Base-by-base conservation (phyloP, 2,113 vertebrate genomes). In the Paramisgurnus dabryanus region DNA sequence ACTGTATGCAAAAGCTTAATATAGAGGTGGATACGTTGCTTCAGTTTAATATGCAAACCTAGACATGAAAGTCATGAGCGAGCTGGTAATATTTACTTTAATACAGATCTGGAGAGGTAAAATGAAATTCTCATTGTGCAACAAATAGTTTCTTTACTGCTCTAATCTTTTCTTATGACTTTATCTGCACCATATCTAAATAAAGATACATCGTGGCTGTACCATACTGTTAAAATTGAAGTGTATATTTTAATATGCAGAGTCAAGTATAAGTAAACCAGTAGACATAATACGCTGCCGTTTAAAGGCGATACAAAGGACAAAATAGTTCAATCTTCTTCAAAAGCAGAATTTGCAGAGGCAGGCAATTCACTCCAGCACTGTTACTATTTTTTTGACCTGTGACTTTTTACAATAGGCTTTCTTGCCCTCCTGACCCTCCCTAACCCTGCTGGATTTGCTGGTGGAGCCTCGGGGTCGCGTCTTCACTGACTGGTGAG, bases 1-100 rank as follows among this genome's bases (percentile, higher is more conserved):
- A 79, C 76, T 78, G 55, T 47, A 34, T 82, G 76, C 64, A 61
- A 79, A 69, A 39, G 64, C 60, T 66, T 65, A 78, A 76, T 82
- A 80, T 67, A 82, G 82, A 81, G 67, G 67, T 78, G 69, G 80
- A 65, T 17, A 76, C 76, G 82, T 83, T 82, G 63, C 69, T 69
- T 82, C 70, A 81, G 78, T 85, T 89, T 89, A 82, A 87, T 88
- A 80, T 80, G 65, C 72, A 80, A 66, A 78, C 63, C 78, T 57
- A 80, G 72, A 67, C 74, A 83, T 27, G 11, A 79, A 68, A 68
- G 45, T 55, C 78, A 55, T 55, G 49, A 22, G 76, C 67, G 45
- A 58, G 40, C 34, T 55, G 65, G 53, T 70, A 73, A 74, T 68
- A 87, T 89, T 85, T 49, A 86, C 86, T 81, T 88, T 86, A 86